A percentile compares a stretch with the other conserved stretches of the same genome.
Conservation (phyloP, 2,113 vertebrate species). For the Caloenas nicobarica region DNA sequence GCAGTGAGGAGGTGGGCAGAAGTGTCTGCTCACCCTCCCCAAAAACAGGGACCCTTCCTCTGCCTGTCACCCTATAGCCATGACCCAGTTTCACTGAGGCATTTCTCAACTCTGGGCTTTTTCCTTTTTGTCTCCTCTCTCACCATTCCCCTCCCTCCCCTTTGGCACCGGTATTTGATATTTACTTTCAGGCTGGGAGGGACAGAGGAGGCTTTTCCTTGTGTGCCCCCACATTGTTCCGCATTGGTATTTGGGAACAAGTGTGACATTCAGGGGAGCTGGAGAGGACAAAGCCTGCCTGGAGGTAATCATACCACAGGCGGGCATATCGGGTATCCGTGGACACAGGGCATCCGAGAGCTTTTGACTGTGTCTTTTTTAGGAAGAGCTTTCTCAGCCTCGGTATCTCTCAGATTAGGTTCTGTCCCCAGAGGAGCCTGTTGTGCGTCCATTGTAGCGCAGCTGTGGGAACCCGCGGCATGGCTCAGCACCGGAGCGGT, state of each 20-base stretch:
- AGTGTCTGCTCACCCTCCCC: neutral
- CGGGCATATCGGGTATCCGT: constrained; percentile 67
- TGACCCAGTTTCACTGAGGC: constrained; percentile 53
- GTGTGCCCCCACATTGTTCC: constrained; percentile 40
- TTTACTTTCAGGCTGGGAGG: constrained; percentile 19
- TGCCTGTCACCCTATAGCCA: constrained; percentile 44
- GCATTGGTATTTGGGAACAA: constrained; percentile 62
- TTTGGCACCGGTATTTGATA: constrained; percentile 13
- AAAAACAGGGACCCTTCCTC: neutral
- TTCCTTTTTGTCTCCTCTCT: neutral
- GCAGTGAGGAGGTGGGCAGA: neutral
- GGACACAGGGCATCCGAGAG: constrained; percentile 47
- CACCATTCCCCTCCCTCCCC: neutral
- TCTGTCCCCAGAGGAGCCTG: constrained; percentile 72
- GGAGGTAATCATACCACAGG: constrained; percentile 25
- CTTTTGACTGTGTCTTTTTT: constrained; percentile 66
- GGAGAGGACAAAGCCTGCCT: constrained; percentile 57
- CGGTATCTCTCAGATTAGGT: constrained; percentile 75
- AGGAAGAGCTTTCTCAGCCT: constrained; percentile 71
- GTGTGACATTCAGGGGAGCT: constrained; percentile 68
- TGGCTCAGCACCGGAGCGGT: neutral
- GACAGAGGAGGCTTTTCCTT: constrained; percentile 48
- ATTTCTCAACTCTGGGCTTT: neutral
- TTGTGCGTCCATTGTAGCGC: constrained; percentile 65
- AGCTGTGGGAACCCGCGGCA: constrained; percentile 70